Evolutionary conservation across 2,888 invertebrate species (phyloP).

Genomic region (Amiota communis): DNA sequence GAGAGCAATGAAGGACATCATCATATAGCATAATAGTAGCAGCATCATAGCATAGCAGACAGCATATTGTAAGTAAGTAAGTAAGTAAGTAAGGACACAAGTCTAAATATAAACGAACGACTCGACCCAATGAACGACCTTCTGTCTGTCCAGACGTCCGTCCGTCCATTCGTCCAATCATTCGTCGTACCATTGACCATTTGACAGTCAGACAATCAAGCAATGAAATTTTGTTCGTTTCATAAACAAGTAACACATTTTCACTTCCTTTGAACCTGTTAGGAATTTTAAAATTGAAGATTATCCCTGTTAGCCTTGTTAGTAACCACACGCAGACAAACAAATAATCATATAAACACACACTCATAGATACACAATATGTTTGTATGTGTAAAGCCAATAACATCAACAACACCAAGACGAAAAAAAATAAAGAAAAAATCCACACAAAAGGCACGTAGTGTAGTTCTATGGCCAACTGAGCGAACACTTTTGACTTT

Average conservation of each 20-base stretch:
- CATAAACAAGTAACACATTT: slow-evolving; percentile 66
- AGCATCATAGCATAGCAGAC: no score
- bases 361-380: not conserved
- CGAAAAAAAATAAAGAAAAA: not conserved
- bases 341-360: slow-evolving; percentile 12
- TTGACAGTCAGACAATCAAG: slow-evolving; percentile 44
- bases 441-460: slow-evolving; percentile 59
- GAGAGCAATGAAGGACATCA: not conserved
- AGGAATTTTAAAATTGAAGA: slow-evolving; percentile 65
- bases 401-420: not conserved
- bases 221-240: slow-evolving; percentile 63
- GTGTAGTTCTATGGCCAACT: slow-evolving; percentile 38
- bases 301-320: slow-evolving; percentile 57
- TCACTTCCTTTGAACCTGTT: slow-evolving; percentile 66
- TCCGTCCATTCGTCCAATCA: no score
- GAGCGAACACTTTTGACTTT: slow-evolving; percentile 4
- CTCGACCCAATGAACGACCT: no score
- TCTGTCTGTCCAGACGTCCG: no score
- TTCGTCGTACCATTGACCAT: no score
- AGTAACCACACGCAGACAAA: slow-evolving; percentile 37
- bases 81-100: no score
- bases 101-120: no score
- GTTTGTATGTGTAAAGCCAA: slow-evolving; percentile 2
- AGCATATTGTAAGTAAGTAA: no score
- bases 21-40: no score